Conservation (phyloP, 2,888 invertebrate genomes). For the Bombylius discolor region DNA sequence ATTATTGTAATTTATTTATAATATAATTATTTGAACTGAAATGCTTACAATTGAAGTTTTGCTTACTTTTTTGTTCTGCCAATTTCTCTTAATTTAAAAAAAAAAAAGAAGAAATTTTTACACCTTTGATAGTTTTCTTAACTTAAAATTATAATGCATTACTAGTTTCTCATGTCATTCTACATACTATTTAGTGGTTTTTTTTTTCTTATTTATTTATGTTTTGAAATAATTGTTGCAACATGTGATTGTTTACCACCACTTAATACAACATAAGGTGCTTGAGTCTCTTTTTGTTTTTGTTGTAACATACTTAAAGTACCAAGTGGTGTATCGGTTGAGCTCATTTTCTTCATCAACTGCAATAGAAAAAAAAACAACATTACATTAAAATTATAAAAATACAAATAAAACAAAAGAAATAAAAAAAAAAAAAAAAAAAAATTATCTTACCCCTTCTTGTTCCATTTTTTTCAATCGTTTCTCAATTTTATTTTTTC, state of each 20-base stretch:
- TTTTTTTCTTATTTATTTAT: conserved; percentile 22
- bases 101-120: too few relatives aligned
- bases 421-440: not conserved
- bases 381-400: not conserved
- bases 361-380: conserved; percentile 26
- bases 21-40: too few relatives aligned
- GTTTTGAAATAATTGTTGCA: conserved; percentile 30
- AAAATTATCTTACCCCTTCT: conserved; percentile 54
- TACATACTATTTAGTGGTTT: not conserved
- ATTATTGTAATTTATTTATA: too few relatives aligned
- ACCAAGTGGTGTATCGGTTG: conserved; percentile 92
- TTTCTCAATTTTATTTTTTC: conserved; percentile 97
- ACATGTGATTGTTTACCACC: conserved; percentile 62
- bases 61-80: too few relatives aligned
- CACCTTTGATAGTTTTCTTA: too few relatives aligned
- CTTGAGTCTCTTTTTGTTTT: conserved; percentile 89
- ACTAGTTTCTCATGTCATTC: too few relatives aligned
- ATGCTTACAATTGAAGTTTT: too few relatives aligned
- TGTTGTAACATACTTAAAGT: conserved; percentile 89
- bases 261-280: conserved; percentile 83
- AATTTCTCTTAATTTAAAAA: too few relatives aligned
- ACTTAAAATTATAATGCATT: too few relatives aligned
- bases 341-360: conserved; percentile 95
- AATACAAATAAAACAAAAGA: not conserved
- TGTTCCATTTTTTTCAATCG: conserved; percentile 87